Evolutionary conservation across 2,888 invertebrate species (phyloP).

Genomic region (Cataglyphis albicans): DNA sequence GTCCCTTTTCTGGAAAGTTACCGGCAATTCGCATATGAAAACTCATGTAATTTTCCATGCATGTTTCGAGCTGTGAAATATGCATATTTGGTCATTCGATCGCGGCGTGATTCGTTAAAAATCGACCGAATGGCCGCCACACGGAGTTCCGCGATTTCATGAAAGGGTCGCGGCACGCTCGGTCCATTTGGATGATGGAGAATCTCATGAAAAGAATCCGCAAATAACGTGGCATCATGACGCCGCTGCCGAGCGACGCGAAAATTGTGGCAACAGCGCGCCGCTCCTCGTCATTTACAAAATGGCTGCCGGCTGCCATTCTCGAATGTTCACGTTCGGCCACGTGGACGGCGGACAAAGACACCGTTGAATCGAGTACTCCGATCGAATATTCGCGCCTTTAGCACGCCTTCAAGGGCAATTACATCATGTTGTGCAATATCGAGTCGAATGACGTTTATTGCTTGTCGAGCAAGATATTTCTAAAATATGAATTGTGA

Average conservation of each 20-base stretch:
- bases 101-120: neutral
- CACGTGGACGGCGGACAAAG: slow-evolving; percentile 80
- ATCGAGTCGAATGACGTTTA: too few species aligned
- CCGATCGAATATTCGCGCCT: neutral
- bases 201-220: neutral
- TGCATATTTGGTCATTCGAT: slow-evolving; percentile 26
- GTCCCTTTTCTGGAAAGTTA: too few species aligned
- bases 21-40: neutral
- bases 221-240: slow-evolving; percentile 72
- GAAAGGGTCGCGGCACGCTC: neutral
- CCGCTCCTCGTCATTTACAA: slow-evolving; percentile 78
- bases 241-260: slow-evolving; percentile 68
- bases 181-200: neutral
- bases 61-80: neutral
- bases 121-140: neutral
- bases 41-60: slow-evolving; percentile 25
- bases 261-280: slow-evolving; percentile 70
- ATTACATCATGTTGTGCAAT: slow-evolving; percentile 16
- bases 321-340: slow-evolving; percentile 82
- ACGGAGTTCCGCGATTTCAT: neutral
- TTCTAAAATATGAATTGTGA: neutral
- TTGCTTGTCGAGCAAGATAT: neutral
- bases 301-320: slow-evolving; percentile 81
- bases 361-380: slow-evolving; percentile 38
- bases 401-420: neutral